phyloP scores from a whole-genome alignment of 2,888 invertebrate species.

The Apoderus coryli region DNA sequence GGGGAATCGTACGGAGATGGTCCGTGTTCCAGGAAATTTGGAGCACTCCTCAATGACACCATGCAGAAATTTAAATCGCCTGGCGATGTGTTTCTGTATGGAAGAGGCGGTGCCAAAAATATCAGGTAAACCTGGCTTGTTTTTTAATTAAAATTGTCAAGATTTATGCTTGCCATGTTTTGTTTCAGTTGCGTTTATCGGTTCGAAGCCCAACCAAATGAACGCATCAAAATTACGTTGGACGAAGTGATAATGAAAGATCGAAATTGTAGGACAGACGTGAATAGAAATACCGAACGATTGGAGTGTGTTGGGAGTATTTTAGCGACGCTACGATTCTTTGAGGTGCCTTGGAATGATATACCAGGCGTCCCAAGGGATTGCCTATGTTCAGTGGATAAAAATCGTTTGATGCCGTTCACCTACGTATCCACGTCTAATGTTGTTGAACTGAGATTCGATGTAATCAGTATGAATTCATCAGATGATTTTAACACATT shows the following conservation, averaged over 20 bases:
- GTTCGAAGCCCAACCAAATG: slow-evolving; percentile 73
- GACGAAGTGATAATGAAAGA: slow-evolving; percentile 48
- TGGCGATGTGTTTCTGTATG: slow-evolving; percentile 71
- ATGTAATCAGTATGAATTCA: slow-evolving; percentile 69
- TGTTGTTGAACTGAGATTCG: slow-evolving; percentile 67
- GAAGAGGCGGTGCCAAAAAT: slow-evolving; percentile 69
- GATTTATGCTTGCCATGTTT: background rate
- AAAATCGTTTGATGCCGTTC: slow-evolving; percentile 41
- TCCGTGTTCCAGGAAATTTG: slow-evolving; percentile 62
- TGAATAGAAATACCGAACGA: slow-evolving; percentile 51
- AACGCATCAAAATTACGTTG: slow-evolving; percentile 61
- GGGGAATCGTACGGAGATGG: slow-evolving; percentile 64
- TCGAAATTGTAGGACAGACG: slow-evolving; percentile 40
- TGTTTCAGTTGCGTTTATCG: slow-evolving; percentile 68
- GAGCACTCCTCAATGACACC: slow-evolving; percentile 37
- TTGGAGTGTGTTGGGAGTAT: slow-evolving; percentile 57
- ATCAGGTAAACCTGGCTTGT: slow-evolving; percentile 60
- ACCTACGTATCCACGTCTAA: slow-evolving; percentile 63
- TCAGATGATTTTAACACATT: slow-evolving; percentile 74
- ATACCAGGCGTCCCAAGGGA: slow-evolving; percentile 59
- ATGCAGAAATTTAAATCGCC: slow-evolving; percentile 50
- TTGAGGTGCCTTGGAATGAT: slow-evolving; percentile 61
- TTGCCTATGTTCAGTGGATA: slow-evolving; percentile 56
- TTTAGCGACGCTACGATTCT: slow-evolving; percentile 55
- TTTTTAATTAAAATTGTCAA: background rate